Evolutionary conservation across 1,140 invertebrate genomes (phyloP).

Genomic region (Leptonema lineaticorne): DNA sequence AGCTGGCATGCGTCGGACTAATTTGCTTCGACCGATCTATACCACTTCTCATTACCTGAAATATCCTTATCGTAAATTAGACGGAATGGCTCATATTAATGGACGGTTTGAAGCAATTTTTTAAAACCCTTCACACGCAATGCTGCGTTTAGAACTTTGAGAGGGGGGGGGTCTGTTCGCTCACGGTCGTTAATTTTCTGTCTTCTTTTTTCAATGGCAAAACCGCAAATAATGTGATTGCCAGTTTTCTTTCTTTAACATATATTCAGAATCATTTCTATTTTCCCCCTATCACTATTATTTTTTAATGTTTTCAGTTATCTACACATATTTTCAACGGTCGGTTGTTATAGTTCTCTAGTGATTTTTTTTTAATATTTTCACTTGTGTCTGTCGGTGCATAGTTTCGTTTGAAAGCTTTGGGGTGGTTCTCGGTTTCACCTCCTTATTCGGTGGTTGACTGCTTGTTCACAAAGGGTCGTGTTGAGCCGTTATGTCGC

Average conservation of each 20-base stretch:
- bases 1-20: slow-evolving; percentile 20
- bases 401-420: no score
- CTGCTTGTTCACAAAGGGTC: no score
- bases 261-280: background rate
- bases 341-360: no score
- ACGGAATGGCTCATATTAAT: slow-evolving; percentile 36
- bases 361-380: no score
- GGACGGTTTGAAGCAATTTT: slow-evolving; percentile 24
- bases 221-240: slow-evolving; percentile 3
- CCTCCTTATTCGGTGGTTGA: no score
- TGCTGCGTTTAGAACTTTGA: slow-evolving; percentile 30
- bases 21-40: slow-evolving; percentile 28
- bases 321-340: no score
- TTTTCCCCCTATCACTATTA: background rate
- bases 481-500: no score
- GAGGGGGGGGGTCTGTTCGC: slow-evolving; percentile 27
- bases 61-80: slow-evolving; percentile 33
- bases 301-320: no score
- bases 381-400: no score
- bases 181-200: slow-evolving; percentile 23
- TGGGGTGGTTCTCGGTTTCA: no score
- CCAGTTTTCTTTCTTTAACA: background rate
- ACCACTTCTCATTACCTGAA: slow-evolving; percentile 26
- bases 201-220: slow-evolving; percentile 8
- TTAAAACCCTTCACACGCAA: slow-evolving; percentile 29